Evolutionary conservation across 2,888 invertebrate genomes (phyloP).

Genomic region (Agrochola lychnidis): DNA sequence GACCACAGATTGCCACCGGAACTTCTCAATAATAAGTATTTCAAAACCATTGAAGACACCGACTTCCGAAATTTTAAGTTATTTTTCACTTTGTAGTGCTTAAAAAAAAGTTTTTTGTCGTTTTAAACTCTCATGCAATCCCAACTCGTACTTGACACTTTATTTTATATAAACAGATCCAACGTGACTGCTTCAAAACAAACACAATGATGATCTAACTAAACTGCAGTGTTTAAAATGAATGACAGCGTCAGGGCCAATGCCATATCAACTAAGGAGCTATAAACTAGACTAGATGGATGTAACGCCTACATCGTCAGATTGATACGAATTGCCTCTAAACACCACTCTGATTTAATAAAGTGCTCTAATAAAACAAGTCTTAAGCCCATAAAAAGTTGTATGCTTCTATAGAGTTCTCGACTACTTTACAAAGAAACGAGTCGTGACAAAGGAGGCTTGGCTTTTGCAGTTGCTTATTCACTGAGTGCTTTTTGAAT

Average conservation of each 20-base stretch:
- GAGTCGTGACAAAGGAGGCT: not conserved
- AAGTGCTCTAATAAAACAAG: slow-evolving; percentile 29
- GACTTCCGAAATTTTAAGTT: no score
- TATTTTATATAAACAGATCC: not conserved
- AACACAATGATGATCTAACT: slow-evolving; percentile 32
- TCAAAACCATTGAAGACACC: no score
- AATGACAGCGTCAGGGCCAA: slow-evolving; percentile 65
- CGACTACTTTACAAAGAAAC: not conserved
- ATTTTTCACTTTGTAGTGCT: no score
- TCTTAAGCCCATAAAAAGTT: not conserved
- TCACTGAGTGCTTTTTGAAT: not conserved
- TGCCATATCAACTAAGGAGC: slow-evolving; percentile 74
- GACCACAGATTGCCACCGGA: no score
- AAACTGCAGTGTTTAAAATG: slow-evolving; percentile 41
- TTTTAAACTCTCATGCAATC: not conserved
- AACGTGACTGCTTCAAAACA: slow-evolving; percentile 1
- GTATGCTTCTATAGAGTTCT: not conserved
- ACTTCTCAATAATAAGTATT: no score
- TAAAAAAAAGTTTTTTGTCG: not conserved
- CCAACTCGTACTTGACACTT: not conserved
- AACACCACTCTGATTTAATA: slow-evolving; percentile 55
- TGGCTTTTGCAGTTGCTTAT: not conserved
- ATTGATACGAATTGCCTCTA: slow-evolving; percentile 53
- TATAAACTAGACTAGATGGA: slow-evolving; percentile 53
- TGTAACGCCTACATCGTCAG: slow-evolving; percentile 55